phyloP scores from a whole-genome alignment of 2,888 invertebrate species.

The Drosophila subquinaria region DNA sequence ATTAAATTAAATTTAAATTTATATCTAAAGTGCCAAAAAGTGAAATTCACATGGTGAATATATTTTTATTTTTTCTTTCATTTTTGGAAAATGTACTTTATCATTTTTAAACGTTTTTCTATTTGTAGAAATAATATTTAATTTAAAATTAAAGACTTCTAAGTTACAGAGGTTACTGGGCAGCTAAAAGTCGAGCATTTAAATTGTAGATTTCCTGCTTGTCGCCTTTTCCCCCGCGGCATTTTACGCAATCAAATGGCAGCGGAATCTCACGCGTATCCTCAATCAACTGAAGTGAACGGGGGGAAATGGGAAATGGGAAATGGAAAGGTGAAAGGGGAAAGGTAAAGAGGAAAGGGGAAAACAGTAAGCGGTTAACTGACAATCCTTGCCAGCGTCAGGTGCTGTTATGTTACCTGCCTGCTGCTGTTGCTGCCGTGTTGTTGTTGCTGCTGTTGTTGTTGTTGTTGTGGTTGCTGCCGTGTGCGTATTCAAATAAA shows the following conservation, averaged over 20 bases:
- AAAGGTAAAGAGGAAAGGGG: not conserved
- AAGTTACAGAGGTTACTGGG: not conserved
- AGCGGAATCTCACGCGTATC: constrained; percentile 55
- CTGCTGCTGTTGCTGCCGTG: constrained; percentile 6
- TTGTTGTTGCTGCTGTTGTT: constrained; percentile 9
- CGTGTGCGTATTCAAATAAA: constrained; percentile 68
- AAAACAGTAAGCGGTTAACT: constrained; percentile 12
- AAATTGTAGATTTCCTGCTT: too few species aligned
- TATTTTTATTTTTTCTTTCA: too few species aligned
- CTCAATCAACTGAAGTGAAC: constrained; percentile 36
- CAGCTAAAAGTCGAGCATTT: not conserved
- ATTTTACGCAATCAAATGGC: constrained; percentile 73
- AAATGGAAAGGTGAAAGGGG: constrained; percentile 1
- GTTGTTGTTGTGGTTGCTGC: constrained; percentile 5
- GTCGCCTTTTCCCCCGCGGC: constrained; percentile 18
- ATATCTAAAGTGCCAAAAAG: too few species aligned
- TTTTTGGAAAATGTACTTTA: too few species aligned
- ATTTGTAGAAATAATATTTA: too few species aligned
- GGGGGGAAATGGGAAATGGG: constrained; percentile 11
- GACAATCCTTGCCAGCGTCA: constrained; percentile 16
- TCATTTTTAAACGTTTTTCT: too few species aligned
- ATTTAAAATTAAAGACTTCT: too few species aligned
- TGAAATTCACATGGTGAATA: too few species aligned
- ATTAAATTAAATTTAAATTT: too few species aligned
- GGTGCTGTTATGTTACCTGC: constrained; percentile 48